phyloP scores from a whole-genome alignment of 1,140 invertebrate species.

The Nasonia giraulti region DNA sequence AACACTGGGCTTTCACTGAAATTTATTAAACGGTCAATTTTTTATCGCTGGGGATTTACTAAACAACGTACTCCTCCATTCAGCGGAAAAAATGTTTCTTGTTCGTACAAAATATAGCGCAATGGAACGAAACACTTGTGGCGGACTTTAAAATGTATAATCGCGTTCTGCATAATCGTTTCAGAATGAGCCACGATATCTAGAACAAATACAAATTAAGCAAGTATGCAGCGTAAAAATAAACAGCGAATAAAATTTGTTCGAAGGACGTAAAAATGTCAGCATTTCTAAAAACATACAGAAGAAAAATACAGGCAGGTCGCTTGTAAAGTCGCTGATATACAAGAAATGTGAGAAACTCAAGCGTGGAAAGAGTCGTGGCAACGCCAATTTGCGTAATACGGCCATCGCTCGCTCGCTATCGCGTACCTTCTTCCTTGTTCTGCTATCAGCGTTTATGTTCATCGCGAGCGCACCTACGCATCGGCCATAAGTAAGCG shows the following conservation, averaged over 20 bases:
- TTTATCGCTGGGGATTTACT: background rate
- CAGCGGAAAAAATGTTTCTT: background rate
- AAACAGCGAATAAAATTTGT: background rate
- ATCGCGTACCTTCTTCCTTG: constrained; percentile 53
- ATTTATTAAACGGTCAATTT: constrained; percentile 15
- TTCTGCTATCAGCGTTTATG: constrained; percentile 23
- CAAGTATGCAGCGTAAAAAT: background rate
- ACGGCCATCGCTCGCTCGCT: constrained; percentile 50
- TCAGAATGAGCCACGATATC: too few species aligned
- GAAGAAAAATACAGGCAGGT: too few species aligned
- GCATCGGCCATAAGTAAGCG: background rate
- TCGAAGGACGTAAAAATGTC: background rate
- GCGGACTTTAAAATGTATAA: too few species aligned
- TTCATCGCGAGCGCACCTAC: background rate
- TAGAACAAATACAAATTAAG: too few species aligned
- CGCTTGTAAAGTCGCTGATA: background rate
- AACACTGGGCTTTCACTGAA: constrained; percentile 61
- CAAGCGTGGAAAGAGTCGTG: constrained; percentile 22
- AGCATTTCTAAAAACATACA: too few species aligned
- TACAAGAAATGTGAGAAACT: background rate
- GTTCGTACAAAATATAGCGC: background rate
- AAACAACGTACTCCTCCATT: background rate
- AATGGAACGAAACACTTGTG: too few species aligned
- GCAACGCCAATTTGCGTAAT: constrained; percentile 52
- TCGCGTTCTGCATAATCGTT: too few species aligned